A percentile compares a stretch with the other conserved stretches of the same genome.
phyloP scores from a whole-genome alignment of 2,888 invertebrate genomes.

The Fragum whitleyi region DNA sequence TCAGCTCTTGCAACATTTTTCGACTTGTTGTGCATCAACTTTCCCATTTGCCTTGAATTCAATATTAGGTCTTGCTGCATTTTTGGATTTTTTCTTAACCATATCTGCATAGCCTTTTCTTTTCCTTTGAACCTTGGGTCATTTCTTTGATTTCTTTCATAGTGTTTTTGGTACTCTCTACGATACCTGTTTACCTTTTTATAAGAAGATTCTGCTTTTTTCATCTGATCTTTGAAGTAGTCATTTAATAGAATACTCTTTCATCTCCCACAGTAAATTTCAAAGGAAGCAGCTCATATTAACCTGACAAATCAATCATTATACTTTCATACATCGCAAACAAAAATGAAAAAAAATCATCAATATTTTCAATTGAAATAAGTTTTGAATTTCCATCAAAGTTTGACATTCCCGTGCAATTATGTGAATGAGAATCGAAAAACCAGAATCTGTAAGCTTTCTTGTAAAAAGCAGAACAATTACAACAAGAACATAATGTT shows the following conservation, averaged over 20 bases:
- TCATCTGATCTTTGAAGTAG: conserved; percentile 20
- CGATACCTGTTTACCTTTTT: background rate
- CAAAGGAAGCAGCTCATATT: conserved; percentile 36
- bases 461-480: conserved; percentile 29
- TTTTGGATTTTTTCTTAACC: too few relatives aligned
- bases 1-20: background rate
- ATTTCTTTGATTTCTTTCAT: background rate
- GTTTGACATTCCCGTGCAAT: conserved; percentile 16
- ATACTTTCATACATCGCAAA: conserved; percentile 40
- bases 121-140: conserved; percentile 7
- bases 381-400: conserved; percentile 40
- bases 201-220: background rate
- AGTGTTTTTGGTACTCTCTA: conserved; percentile 1
- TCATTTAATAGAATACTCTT: background rate
- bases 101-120: background rate
- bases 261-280: conserved; percentile 7
- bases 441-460: conserved; percentile 16
- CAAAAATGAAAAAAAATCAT: conserved; percentile 35
- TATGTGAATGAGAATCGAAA: conserved; percentile 48
- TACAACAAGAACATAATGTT: conserved; percentile 12
- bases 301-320: conserved; percentile 21
- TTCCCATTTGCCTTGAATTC: conserved; percentile 3
- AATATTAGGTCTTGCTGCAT: too few relatives aligned
- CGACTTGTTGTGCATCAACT: background rate
- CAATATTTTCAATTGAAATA: conserved; percentile 21